Base-by-base conservation (phyloP, 2,797 vertebrate species). In the Graptemys geographica region DNA sequence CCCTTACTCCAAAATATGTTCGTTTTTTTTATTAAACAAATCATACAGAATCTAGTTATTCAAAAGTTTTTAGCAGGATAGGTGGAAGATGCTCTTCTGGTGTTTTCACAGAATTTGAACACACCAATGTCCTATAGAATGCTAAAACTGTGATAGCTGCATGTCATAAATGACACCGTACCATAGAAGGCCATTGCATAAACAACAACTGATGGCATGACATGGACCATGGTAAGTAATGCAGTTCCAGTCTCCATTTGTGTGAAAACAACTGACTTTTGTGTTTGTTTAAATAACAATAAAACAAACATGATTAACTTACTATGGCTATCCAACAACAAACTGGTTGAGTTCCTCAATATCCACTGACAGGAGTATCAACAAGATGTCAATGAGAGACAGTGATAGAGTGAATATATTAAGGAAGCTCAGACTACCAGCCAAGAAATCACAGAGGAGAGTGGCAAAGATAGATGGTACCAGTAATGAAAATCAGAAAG, bases 311-410 rank as follows among this genome's bases (percentile, higher is more conserved):
- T 4, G 2, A 83, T 81, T 96, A 90, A 95, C 41, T 92, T 81
- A 86, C 53, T 41, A 25, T 49, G 47, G 55, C 57, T 94, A 51
- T 84, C 90, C 86, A 93, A 90, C 91, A 89, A 76, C 83, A 90
- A 16, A 2, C 23, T 72, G 65, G 52, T 83, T 1, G 4, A 95
- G 78, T 28, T 59, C 84, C 79, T 83, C 11, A 4, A 84, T 97
- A 90, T 16, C 78, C 83, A 80, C 78, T 90, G 91, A 83, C 79
- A 95, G 90, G 79, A 47, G 91, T 95, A 95, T 96, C 93, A 94
- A 69, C 74, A 93, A 92, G 81, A 93, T 87, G 78, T 91, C 90
- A 95, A 37, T 96, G 81, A 84, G 53, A 56, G 80, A 90, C 16
- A 65, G 79, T 91, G 81, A 76, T 31, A 94, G 72, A 85, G 16